These are phyloP conservation scores for Pocillopora meandrina DNA, from an alignment of 92 coral and sea anemone species.

Conservation along the genomic window DNA sequence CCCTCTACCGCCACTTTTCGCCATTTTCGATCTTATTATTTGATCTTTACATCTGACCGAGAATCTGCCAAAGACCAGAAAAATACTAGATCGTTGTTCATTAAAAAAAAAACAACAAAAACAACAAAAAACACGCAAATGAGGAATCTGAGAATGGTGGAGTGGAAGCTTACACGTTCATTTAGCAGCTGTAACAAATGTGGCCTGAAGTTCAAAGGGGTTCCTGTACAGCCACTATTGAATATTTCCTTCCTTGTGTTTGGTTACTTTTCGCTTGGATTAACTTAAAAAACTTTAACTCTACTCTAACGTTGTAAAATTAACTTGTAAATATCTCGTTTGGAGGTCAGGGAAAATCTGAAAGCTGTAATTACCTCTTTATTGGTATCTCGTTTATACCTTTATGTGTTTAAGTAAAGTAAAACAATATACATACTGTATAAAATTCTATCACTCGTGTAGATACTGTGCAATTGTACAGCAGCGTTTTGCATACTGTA, in stretches of 20 bases:
- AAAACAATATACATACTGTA: constrained; percentile 28
- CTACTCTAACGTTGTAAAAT: constrained; percentile 12
- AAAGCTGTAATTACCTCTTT: not conserved
- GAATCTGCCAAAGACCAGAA: no score
- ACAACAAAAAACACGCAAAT: not conserved
- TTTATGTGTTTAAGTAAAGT: constrained; percentile 5
- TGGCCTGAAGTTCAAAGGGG: not conserved
- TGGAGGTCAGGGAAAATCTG: not conserved
- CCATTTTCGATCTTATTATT: no score
- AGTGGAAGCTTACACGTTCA: not conserved
- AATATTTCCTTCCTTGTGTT: no score
- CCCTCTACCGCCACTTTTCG: no score
- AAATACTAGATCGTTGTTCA: no score
- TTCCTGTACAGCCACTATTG: not conserved
- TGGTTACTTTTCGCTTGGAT: not conserved
- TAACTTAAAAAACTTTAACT: not conserved
- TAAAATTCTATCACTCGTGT: constrained; percentile 41
- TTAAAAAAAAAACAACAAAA: not conserved
- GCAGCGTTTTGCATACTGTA: constrained; percentile 68
- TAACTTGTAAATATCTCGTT: constrained; percentile 21
- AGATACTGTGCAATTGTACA: constrained; percentile 70
- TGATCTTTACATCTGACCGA: no score
- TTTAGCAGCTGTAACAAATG: not conserved
- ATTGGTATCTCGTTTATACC: not conserved
- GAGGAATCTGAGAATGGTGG: not conserved